A percentile compares a stretch with the other conserved stretches of the same genome.
Evolutionary conservation across 2,797 vertebrate species (phyloP).

Genomic region (Propithecus deckenii): DNA sequence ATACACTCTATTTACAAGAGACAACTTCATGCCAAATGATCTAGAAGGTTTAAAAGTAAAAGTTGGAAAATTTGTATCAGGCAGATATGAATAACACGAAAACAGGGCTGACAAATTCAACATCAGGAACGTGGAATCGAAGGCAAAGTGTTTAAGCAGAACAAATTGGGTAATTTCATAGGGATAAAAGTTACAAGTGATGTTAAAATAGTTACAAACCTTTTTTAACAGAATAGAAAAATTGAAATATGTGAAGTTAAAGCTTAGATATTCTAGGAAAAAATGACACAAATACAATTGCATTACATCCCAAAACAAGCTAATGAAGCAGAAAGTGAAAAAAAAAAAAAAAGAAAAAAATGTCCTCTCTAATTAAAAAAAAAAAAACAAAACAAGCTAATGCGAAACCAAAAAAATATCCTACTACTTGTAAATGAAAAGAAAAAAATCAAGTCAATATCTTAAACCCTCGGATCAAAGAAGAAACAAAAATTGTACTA

Average conservation of each 20-base stretch:
- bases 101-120: background rate
- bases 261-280: background rate
- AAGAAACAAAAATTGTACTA: background rate
- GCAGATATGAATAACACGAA: background rate
- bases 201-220: background rate
- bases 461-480: background rate
- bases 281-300: background rate
- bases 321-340: background rate
- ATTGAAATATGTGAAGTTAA: background rate
- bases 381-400: background rate
- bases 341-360: too few species aligned
- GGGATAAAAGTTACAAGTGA: background rate
- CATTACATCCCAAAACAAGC: background rate
- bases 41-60: background rate
- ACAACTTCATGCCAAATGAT: background rate
- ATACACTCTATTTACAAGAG: background rate
- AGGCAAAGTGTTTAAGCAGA: background rate
- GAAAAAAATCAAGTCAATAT: background rate
- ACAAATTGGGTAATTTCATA: background rate
- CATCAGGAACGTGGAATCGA: rapidly evolving
- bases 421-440: background rate
- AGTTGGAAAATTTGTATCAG: background rate
- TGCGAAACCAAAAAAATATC: background rate
- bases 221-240: background rate
- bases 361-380: too few species aligned